phyloP scores from a whole-genome alignment of 2,113 vertebrate genomes.

The Paralichthys olivaceus region DNA sequence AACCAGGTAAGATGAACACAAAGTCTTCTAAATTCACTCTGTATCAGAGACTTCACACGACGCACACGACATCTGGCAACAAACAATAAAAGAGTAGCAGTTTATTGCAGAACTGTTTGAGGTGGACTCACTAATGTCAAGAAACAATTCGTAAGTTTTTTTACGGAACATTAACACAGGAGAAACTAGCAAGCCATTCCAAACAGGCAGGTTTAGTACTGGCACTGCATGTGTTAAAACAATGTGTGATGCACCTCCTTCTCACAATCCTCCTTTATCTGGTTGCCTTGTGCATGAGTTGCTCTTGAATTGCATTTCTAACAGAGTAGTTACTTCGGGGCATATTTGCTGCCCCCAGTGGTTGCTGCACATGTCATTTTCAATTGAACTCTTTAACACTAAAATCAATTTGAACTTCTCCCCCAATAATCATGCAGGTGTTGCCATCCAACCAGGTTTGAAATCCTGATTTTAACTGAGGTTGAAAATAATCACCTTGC shows the following conservation, averaged over 20 bases:
- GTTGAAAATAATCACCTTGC: conserved; percentile 12
- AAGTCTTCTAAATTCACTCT: too few species aligned
- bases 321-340: not conserved
- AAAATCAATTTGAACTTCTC: not conserved
- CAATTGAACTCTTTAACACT: not conserved
- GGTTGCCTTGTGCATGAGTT: not conserved
- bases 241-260: not conserved
- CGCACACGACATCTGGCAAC: too few species aligned
- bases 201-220: too few species aligned
- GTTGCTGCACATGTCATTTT: not conserved
- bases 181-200: too few species aligned
- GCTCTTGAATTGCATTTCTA: not conserved
- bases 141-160: too few species aligned
- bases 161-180: too few species aligned
- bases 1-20: too few species aligned
- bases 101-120: too few species aligned
- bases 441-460: not conserved
- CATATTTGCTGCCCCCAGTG: not conserved
- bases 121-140: too few species aligned
- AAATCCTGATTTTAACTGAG: not conserved
- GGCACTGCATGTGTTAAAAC: too few species aligned
- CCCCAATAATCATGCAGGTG: not conserved
- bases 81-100: too few species aligned
- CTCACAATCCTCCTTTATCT: not conserved
- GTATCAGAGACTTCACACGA: too few species aligned